Conservation (phyloP, 2,888 invertebrate genomes). For the Perizoma flavofasciatum region DNA sequence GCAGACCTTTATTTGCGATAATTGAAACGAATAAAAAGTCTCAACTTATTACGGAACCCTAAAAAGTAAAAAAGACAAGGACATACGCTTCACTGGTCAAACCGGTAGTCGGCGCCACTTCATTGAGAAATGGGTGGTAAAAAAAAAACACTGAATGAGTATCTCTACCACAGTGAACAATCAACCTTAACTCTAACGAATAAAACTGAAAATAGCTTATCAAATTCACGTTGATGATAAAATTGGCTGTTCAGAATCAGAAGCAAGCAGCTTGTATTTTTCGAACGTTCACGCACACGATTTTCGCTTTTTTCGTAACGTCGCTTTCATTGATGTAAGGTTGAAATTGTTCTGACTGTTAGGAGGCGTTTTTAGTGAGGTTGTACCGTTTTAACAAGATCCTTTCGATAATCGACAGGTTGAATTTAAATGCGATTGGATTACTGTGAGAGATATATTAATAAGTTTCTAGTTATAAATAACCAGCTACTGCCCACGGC, state of each 20-base stretch:
- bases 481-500: no score
- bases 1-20: constrained; percentile 17
- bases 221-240: constrained; percentile 2
- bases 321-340: constrained; percentile 36
- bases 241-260: constrained; percentile 28
- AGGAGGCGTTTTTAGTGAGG: constrained; percentile 38
- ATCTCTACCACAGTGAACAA: constrained; percentile 21
- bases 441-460: constrained; percentile 4
- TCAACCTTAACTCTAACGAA: fast-evolving
- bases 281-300: constrained; percentile 48
- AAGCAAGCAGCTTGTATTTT: constrained; percentile 48
- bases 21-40: constrained; percentile 33
- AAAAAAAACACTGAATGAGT: constrained; percentile 52
- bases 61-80: constrained; percentile 37
- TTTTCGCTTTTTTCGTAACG: constrained; percentile 46
- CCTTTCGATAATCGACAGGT: constrained; percentile 38
- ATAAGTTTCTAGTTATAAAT: no score
- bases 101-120: constrained; percentile 64
- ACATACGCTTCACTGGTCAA: constrained; percentile 47
- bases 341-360: constrained; percentile 35
- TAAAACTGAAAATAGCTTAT: constrained; percentile 18
- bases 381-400: constrained; percentile 55
- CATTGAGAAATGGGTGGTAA: constrained; percentile 61
- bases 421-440: constrained; percentile 41
- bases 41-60: constrained; percentile 34